Evolutionary conservation across 2,888 invertebrate species (phyloP).

Genomic region (Rhopalosiphum nymphaeae): DNA sequence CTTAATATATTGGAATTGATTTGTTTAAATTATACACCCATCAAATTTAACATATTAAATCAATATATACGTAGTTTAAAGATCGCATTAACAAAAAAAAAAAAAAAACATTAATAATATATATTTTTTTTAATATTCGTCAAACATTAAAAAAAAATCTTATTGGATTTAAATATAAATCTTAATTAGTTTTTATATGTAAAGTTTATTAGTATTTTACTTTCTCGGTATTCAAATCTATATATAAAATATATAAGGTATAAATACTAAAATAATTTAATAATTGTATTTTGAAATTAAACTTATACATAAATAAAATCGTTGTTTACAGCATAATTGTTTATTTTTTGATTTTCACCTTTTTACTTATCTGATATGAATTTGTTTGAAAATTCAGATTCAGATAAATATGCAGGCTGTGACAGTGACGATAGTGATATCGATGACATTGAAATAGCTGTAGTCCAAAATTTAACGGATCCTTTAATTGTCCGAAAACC

Average conservation of each 20-base stretch:
- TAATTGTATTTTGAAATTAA: neutral
- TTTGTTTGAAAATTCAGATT: neutral
- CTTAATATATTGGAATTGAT: neutral
- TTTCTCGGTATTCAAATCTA: neutral
- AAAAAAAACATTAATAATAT: neutral
- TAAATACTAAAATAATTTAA: neutral
- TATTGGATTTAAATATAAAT: neutral
- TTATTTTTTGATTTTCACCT: neutral
- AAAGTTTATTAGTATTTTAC: neutral
- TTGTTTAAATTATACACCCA: neutral
- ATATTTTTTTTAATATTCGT: neutral
- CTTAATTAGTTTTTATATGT: neutral
- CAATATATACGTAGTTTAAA: neutral
- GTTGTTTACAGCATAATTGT: neutral
- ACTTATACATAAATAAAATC: neutral
- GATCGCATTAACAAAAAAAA: neutral
- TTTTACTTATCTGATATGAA: neutral
- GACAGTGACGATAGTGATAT: conserved; percentile 62
- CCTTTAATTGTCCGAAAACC: conserved; percentile 1
- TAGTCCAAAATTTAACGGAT: neutral
- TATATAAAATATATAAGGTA: neutral
- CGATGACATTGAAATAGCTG: conserved; percentile 2
- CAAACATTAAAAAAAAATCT: neutral
- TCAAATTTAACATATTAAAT: neutral
- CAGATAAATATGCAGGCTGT: conserved; percentile 14